phyloP scores from a whole-genome alignment of 1,140 invertebrate genomes.

The Bemisia tabaci region DNA sequence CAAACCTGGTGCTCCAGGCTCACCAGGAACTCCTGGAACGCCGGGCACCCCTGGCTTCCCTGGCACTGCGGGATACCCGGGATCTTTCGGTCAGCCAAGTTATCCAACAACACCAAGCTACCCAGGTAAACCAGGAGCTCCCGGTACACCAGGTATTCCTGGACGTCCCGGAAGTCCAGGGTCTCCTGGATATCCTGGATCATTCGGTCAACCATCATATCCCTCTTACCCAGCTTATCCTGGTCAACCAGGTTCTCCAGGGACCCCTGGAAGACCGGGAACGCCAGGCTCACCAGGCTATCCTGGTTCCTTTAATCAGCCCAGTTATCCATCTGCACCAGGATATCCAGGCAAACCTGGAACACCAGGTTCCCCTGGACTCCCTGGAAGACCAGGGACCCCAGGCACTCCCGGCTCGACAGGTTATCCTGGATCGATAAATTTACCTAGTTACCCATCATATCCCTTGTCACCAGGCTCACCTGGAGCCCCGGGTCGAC shows the following conservation, averaged over 20 bases:
- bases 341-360: constrained; percentile 21
- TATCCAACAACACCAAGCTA: constrained; percentile 15
- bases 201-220: constrained; percentile 1
- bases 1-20: constrained; percentile 10
- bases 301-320: no score
- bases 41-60: constrained; percentile 2
- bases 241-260: constrained; percentile 15
- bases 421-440: constrained; percentile 4
- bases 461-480: no score
- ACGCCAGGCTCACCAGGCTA: constrained; percentile 1
- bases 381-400: background rate
- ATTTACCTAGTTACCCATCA: background rate
- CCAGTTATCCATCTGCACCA: constrained; percentile 20
- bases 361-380: constrained; percentile 15
- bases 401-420: background rate
- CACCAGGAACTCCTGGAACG: constrained; percentile 14
- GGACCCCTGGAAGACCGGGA: constrained; percentile 15
- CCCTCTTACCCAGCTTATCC: background rate
- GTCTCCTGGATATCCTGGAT: constrained; percentile 13
- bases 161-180: constrained; percentile 12
- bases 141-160: background rate
- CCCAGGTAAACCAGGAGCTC: background rate
- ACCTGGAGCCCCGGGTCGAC: constrained; percentile 12
- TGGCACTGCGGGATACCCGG: constrained; percentile 6
- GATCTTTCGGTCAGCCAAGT: no score